Conservation (phyloP, 2,888 invertebrate genomes). For the Dryobota labecula region DNA sequence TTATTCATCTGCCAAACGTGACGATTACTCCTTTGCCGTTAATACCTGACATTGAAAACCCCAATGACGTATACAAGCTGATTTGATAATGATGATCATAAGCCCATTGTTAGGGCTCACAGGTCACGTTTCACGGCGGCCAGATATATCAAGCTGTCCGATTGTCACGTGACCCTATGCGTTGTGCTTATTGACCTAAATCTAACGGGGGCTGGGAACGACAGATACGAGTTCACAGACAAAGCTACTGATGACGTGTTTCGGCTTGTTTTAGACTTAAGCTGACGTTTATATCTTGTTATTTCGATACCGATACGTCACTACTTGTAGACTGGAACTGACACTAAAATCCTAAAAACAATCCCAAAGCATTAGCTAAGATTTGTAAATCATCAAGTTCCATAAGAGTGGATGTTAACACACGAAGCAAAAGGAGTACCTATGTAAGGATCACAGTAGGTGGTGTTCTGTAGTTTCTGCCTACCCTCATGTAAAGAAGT, state of each 20-base stretch:
- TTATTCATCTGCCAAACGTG: background rate
- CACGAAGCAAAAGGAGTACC: too few relatives aligned
- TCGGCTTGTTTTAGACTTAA: conserved; percentile 3
- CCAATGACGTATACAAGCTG: background rate
- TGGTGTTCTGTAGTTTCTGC: too few relatives aligned
- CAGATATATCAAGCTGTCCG: conserved; percentile 14
- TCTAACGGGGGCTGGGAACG: conserved; percentile 37
- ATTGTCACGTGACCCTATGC: conserved; percentile 33
- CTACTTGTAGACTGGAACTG: background rate
- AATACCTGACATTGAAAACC: conserved; percentile 1
- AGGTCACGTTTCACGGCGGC: conserved; percentile 26
- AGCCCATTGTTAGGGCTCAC: conserved; percentile 8
- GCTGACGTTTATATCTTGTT: conserved; percentile 15
- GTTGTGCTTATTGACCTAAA: conserved; percentile 50
- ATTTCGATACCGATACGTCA: background rate
- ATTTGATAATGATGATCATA: conserved; percentile 19
- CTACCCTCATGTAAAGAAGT: too few relatives aligned
- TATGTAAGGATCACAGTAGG: too few relatives aligned
- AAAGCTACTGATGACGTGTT: conserved; percentile 29
- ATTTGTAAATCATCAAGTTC: background rate
- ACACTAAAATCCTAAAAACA: background rate
- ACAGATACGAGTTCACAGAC: conserved; percentile 42
- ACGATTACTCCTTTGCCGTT: background rate
- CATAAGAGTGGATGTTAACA: background rate
- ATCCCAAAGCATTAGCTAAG: background rate